These are phyloP conservation scores for Leptoteleia sp. DNA, from an alignment of 1,140 invertebrate species.

Conservation along the genomic window DNA sequence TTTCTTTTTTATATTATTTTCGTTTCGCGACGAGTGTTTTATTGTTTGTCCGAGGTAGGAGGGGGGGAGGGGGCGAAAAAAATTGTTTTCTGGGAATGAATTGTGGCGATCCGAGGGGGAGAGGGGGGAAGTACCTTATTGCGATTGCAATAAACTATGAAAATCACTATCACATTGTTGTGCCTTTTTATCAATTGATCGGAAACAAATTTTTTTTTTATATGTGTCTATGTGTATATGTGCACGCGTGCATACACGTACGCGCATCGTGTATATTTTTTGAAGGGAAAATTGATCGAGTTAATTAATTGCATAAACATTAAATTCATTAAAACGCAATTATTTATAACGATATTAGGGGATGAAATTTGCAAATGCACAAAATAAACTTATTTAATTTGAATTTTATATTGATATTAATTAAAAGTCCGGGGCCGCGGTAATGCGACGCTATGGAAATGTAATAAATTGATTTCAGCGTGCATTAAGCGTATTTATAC, in stretches of 20 bases:
- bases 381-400: conserved; percentile 46
- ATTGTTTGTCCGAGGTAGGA: conserved; percentile 33
- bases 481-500: conserved; percentile 40
- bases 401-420: conserved; percentile 45
- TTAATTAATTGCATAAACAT: conserved; percentile 41
- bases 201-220: too few species aligned
- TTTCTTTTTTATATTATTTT: conserved; percentile 18
- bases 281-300: conserved; percentile 26
- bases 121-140: conserved; percentile 39
- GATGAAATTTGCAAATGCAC: conserved; percentile 33
- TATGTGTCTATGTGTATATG: too few species aligned
- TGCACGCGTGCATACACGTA: too few species aligned
- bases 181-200: too few species aligned
- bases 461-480: conserved; percentile 53
- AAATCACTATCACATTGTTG: conserved; percentile 45
- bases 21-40: conserved; percentile 38
- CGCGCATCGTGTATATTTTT: too few species aligned
- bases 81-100: conserved; percentile 35
- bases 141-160: conserved; percentile 13
- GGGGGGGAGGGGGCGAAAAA: conserved; percentile 12
- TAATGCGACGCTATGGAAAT: conserved; percentile 44
- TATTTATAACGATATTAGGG: conserved; percentile 46
- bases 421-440: conserved; percentile 34
- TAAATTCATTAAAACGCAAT: conserved; percentile 31
- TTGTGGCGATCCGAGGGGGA: conserved; percentile 20